Evolutionary conservation across 2,113 vertebrate genomes (phyloP), one percentile per base, ranked within the genome.

Genomic region (Otus sunia): DNA sequence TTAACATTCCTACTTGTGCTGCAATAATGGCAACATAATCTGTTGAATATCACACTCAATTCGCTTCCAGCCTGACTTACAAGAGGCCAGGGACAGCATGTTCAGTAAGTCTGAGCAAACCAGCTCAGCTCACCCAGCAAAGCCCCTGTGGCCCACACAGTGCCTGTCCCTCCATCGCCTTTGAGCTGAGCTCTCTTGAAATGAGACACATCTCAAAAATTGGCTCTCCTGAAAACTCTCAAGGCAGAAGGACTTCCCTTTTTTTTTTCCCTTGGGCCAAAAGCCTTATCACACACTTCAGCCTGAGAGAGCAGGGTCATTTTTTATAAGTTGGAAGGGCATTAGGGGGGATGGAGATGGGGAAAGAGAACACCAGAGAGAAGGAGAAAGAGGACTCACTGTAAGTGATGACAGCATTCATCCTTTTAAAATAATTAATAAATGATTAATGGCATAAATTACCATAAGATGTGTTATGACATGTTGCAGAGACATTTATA

Each of bases 401-500:
- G 23, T 56, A 69, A 92, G 78, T 60, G 74, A 72, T 1, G 27
- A 92, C 62, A 68, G 63, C 47, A 18, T n/a, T 68, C 67, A 58
- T 41, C 75, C 88, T 88, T 83, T 96, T 66, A 64, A 93, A 91
- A 90, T 87, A 92, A 96, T 96, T 96, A 96, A 95, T 93, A 73
- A 79, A 85, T 94, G 94, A 97, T 91, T 92, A 92, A 96, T 91
- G 80, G 90, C 82, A 89, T 88, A 96, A 93, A 97, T 97, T 94
- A 94, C 55, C 95, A 29, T 63, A 78, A 83, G 97, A 97, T 83
- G 90, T 97, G 96, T 97, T 96, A 92, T 96, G 97, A 97, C 97
- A 97, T 37, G 86, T 90, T 92, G 93, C 90, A 90, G 95, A 97
- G 98, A 96, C 94, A 23, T 97, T 97, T 96, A 95, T 96, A 92